A percentile compares a stretch with the other conserved stretches of the same genome.
phyloP scores from a whole-genome alignment of 2,888 invertebrate species.

The Epinotia nisella region DNA sequence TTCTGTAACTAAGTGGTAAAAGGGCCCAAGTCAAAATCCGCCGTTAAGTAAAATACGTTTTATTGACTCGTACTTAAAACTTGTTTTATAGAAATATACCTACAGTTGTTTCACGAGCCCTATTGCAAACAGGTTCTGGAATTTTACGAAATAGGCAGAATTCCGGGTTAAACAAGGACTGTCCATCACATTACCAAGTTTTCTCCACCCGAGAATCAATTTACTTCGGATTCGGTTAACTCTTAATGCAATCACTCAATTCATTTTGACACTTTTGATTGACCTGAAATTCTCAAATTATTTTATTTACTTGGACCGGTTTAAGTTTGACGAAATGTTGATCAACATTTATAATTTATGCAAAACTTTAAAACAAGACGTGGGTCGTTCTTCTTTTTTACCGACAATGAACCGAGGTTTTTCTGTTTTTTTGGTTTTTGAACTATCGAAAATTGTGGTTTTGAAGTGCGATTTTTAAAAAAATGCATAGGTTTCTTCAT shows the following conservation, averaged over 20 bases:
- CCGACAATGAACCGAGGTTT: too few species aligned
- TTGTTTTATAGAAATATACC: background rate
- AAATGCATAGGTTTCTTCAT: too few species aligned
- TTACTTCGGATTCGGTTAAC: constrained; percentile 57
- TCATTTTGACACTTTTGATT: constrained; percentile 53
- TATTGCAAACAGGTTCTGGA: background rate
- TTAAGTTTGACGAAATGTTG: constrained; percentile 3
- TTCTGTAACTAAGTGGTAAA: background rate
- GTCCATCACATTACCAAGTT: constrained; percentile 55
- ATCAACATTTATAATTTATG: constrained; percentile 15
- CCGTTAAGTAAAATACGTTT: background rate
- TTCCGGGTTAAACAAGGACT: constrained; percentile 40
- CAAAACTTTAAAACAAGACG: background rate
- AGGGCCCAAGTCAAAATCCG: background rate
- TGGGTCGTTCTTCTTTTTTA: too few species aligned
- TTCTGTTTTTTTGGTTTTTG: too few species aligned
- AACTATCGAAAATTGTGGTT: too few species aligned
- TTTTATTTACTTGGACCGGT: constrained; percentile 20
- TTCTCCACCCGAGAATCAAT: constrained; percentile 50
- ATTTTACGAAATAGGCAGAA: constrained; percentile 1
- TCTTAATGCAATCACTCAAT: constrained; percentile 60
- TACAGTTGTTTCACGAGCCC: too few species aligned
- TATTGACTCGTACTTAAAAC: background rate
- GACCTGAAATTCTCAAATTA: constrained; percentile 36
- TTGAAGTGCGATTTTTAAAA: too few species aligned